Evolutionary conservation across 2,888 invertebrate species (phyloP).

Genomic region (Terebella lapidaria): DNA sequence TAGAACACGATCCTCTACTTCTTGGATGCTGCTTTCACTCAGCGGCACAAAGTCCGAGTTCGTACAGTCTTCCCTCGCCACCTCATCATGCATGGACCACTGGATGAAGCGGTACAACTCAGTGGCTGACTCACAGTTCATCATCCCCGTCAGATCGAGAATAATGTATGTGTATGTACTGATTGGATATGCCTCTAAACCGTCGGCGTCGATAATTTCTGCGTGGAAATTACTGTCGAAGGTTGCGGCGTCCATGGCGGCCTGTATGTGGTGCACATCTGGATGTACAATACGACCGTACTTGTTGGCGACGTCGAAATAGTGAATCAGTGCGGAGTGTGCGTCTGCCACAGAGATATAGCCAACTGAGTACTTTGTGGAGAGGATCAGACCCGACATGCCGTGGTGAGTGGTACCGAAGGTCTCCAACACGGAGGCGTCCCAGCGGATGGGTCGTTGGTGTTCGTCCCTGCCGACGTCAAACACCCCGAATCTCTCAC

Average conservation of each 20-base stretch:
- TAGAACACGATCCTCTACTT: constrained; percentile 14
- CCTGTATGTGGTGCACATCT: constrained; percentile 24
- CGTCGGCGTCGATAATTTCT: constrained; percentile 4
- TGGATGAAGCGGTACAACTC: constrained; percentile 31
- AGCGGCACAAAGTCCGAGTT: constrained; percentile 14
- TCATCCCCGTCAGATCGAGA: constrained; percentile 24
- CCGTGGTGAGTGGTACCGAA: constrained; percentile 13
- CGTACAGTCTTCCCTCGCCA: constrained; percentile 14
- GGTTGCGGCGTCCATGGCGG: constrained; percentile 10
- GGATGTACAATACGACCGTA: constrained; percentile 28
- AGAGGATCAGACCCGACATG: constrained; percentile 18
- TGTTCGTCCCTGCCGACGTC: constrained; percentile 17
- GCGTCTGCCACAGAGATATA: constrained; percentile 38
- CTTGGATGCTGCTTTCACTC: neutral
- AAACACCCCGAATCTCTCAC: constrained; percentile 31
- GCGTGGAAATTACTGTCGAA: neutral
- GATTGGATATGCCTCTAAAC: constrained; percentile 34
- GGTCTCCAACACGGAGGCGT: neutral
- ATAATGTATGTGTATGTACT: constrained; percentile 42
- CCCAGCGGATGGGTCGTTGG: constrained; percentile 10
- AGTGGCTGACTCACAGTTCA: constrained; percentile 31
- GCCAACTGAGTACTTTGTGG: constrained; percentile 29
- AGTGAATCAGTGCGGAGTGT: constrained; percentile 17
- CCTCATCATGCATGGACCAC: constrained; percentile 14
- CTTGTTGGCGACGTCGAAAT: constrained; percentile 29